phyloP scores from a whole-genome alignment of 2,888 invertebrate species.

The Sceliomorpha sp. region DNA sequence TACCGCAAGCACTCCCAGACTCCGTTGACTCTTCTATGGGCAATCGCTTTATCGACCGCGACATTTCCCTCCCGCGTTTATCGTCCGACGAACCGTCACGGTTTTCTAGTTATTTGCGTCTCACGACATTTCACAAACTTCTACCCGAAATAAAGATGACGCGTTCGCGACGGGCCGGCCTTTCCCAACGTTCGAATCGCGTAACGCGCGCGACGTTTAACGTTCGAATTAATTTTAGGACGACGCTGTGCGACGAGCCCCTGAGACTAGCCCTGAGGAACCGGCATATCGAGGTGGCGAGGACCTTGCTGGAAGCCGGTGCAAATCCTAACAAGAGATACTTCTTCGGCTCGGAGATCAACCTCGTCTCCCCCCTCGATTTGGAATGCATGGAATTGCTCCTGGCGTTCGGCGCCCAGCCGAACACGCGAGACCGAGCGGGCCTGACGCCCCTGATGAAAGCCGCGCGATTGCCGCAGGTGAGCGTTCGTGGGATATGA shows the following conservation, averaged over 20 bases:
- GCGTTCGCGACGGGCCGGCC: no score
- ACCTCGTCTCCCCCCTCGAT: slow-evolving; percentile 89
- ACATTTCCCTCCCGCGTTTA: no score
- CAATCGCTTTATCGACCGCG: no score
- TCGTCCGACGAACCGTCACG: no score
- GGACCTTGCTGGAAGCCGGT: slow-evolving; percentile 89
- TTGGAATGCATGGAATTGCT: slow-evolving; percentile 90
- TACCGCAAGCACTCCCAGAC: no score
- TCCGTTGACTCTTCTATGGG: no score
- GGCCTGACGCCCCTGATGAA: slow-evolving; percentile 96
- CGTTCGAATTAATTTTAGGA: no score
- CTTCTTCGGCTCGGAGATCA: slow-evolving; percentile 95
- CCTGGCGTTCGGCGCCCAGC: slow-evolving; percentile 91
- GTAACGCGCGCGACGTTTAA: no score
- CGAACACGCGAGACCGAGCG: slow-evolving; percentile 92
- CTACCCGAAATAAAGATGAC: no score
- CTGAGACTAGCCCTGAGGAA: slow-evolving; percentile 93
- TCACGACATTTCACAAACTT: no score
- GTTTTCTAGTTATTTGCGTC: no score
- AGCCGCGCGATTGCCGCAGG: slow-evolving; percentile 89
- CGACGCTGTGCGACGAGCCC: slow-evolving; percentile 91
- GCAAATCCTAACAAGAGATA: slow-evolving; percentile 96
- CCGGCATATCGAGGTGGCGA: slow-evolving; percentile 88
- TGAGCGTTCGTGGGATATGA: slow-evolving; percentile 70
- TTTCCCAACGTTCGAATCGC: no score